Conservation (phyloP, 64 coral and sea anemone species). For the Porites australiensis region DNA sequence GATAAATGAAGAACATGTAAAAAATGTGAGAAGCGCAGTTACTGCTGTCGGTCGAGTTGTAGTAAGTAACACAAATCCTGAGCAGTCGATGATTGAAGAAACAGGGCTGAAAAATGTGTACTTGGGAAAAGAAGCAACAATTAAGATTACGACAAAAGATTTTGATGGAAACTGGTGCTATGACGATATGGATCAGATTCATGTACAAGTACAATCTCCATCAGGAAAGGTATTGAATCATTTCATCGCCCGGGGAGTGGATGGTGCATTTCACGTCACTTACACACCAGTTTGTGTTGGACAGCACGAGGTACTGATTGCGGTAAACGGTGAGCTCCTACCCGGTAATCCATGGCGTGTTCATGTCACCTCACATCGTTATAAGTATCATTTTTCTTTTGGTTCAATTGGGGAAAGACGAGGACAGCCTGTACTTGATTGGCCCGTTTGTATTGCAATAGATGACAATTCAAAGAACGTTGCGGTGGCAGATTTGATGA, state of each 20-base stretch:
- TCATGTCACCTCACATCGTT: background rate
- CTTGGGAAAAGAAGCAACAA: background rate
- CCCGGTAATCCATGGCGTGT: background rate
- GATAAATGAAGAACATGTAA: background rate
- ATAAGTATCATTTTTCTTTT: background rate
- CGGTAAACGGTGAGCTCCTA: constrained; percentile 3
- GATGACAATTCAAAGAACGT: background rate
- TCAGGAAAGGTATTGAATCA: background rate
- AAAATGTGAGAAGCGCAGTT: background rate
- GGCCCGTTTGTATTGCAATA: background rate
- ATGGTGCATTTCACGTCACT: background rate
- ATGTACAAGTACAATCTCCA: background rate
- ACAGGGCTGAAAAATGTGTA: background rate
- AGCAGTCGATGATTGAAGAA: background rate
- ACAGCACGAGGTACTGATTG: background rate
- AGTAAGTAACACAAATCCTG: constrained; percentile 28
- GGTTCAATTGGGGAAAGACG: background rate
- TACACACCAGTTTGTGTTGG: background rate
- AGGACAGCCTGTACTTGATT: background rate
- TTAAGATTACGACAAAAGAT: constrained; percentile 27
- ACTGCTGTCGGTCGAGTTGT: background rate
- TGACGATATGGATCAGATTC: background rate
- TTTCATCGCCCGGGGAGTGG: background rate
- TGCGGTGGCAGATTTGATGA: too few species aligned
- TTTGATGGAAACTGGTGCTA: constrained; percentile 9